Percentiles rank a stretch among this genome's conserved stretches.
phyloP scores from a whole-genome alignment of 2,888 invertebrate genomes.

The Bellardia bayeri region DNA sequence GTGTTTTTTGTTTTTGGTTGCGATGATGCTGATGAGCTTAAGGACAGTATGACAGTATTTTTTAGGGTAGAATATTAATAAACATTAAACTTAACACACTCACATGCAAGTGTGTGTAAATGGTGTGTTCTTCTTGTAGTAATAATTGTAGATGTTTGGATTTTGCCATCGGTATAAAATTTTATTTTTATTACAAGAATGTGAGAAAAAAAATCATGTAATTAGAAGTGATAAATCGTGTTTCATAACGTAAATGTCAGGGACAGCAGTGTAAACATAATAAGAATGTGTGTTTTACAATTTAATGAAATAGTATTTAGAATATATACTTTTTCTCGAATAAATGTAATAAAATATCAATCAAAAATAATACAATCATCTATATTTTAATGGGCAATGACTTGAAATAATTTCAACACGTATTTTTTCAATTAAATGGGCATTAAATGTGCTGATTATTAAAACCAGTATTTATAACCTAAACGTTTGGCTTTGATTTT shows the following conservation, averaged over 20 bases:
- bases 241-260: background rate
- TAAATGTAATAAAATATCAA: no score
- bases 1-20: background rate
- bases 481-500: no score
- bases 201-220: constrained; percentile 6
- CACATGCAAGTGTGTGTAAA: background rate
- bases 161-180: background rate
- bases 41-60: constrained; percentile 53
- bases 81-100: constrained; percentile 20
- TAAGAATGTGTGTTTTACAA: no score
- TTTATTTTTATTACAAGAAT: constrained; percentile 20
- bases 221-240: constrained; percentile 46
- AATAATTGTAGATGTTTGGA: background rate
- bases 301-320: no score
- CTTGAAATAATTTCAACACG: no score
- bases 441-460: no score
- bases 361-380: no score
- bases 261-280: background rate
- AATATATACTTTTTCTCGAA: no score
- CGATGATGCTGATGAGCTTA: background rate
- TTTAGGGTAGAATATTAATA: constrained; percentile 2
- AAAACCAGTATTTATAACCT: no score
- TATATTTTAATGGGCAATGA: no score
- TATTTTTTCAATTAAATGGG: no score
- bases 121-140: background rate